These are phyloP conservation scores for Archips xylosteana DNA, from an alignment of 2,888 invertebrate species.

Conservation along the genomic window DNA sequence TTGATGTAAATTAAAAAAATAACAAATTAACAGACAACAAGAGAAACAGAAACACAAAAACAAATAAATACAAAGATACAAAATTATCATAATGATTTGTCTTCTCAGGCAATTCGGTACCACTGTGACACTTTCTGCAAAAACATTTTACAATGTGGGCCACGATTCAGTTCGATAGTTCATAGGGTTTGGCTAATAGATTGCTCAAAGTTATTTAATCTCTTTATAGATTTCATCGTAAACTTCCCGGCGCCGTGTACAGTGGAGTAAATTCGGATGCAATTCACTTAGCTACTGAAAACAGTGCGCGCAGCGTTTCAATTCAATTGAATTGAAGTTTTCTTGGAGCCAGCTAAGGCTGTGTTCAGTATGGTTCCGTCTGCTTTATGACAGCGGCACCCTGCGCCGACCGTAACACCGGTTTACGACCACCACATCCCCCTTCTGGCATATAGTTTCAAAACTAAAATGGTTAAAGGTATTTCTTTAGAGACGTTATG, in stretches of 20 bases:
- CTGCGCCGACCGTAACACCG: slow-evolving; percentile 63
- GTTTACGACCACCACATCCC: slow-evolving; percentile 75
- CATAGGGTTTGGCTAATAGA: slow-evolving; percentile 34
- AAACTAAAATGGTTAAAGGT: slow-evolving; percentile 64
- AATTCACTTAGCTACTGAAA: slow-evolving; percentile 44
- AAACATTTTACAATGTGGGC: too few relatives aligned
- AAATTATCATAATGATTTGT: too few relatives aligned
- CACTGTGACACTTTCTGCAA: too few relatives aligned
- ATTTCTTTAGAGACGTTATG: slow-evolving; percentile 53
- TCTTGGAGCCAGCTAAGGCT: slow-evolving; percentile 44
- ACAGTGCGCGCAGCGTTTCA: slow-evolving; percentile 56
- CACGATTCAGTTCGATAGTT: not conserved
- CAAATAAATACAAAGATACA: too few relatives aligned
- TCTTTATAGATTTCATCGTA: slow-evolving; percentile 40
- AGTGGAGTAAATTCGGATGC: slow-evolving; percentile 38
- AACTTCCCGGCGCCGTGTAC: slow-evolving; percentile 36
- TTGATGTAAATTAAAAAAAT: too few relatives aligned
- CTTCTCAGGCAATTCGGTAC: too few relatives aligned
- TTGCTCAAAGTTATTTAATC: slow-evolving; percentile 42
- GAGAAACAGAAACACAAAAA: too few relatives aligned
- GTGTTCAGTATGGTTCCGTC: slow-evolving; percentile 58
- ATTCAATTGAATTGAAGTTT: slow-evolving; percentile 57
- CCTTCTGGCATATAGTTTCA: slow-evolving; percentile 67
- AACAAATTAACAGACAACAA: too few relatives aligned
- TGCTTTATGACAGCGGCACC: slow-evolving; percentile 73